phyloP scores from a whole-genome alignment of 2,888 invertebrate genomes.

The Eretmocerus hayati region DNA sequence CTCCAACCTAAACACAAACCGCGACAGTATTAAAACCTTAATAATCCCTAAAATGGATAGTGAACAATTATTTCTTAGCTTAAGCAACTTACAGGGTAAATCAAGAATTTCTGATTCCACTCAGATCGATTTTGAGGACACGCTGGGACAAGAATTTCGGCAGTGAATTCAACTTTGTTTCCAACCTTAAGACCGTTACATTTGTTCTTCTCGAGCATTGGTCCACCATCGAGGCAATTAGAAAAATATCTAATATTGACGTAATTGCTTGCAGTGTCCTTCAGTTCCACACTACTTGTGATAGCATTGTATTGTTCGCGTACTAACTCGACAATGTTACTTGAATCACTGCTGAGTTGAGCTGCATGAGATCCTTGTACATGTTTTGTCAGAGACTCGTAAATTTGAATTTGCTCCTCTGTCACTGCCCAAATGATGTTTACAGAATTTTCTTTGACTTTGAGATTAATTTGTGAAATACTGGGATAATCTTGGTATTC shows the following conservation, averaged over 20 bases:
- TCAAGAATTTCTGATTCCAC: slow-evolving; percentile 78
- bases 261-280: slow-evolving; percentile 76
- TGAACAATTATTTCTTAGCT: not conserved
- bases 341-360: slow-evolving; percentile 83
- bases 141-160: slow-evolving; percentile 72
- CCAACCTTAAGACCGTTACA: slow-evolving; percentile 90
- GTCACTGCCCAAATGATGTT: slow-evolving; percentile 98
- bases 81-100: slow-evolving; percentile 63
- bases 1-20: slow-evolving; percentile 67
- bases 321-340: slow-evolving; percentile 92
- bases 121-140: slow-evolving; percentile 78
- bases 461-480: slow-evolving; percentile 85
- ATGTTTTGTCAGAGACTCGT: slow-evolving; percentile 73
- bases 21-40: not conserved
- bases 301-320: slow-evolving; percentile 86
- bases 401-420: slow-evolving; percentile 73
- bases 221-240: slow-evolving; percentile 61
- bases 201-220: slow-evolving; percentile 68
- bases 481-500: slow-evolving; percentile 91
- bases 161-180: slow-evolving; percentile 73
- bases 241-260: slow-evolving; percentile 83
- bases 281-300: slow-evolving; percentile 87
- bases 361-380: slow-evolving; percentile 93
- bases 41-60: not conserved
- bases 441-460: slow-evolving; percentile 86